These are phyloP conservation scores for rat (Rattus norvegicus) DNA, from an alignment of 2,113 vertebrate species.

Conservation along the genomic window GRCr8 NC_086035.1:51763001-51763500, in stretches of 20 bases:
- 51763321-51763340: background rate
- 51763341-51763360: background rate
- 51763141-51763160: background rate
- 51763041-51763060: background rate
- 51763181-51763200: background rate
- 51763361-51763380: background rate
- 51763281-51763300: background rate
- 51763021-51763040: background rate
- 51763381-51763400: background rate
- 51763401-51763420: background rate
- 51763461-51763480: background rate
- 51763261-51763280: background rate
- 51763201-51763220: background rate
- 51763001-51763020: background rate
- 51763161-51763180: background rate
- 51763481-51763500: background rate
- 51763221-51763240: background rate
- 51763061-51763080: background rate
- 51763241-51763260: background rate
- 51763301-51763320: background rate
- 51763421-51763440: background rate
- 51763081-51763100: constrained; percentile 7
- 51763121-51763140: background rate
- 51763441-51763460: background rate
- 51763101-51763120: background rate